Base-by-base conservation (phyloP, 2,888 invertebrate species). In the Eudemis profundana region DNA sequence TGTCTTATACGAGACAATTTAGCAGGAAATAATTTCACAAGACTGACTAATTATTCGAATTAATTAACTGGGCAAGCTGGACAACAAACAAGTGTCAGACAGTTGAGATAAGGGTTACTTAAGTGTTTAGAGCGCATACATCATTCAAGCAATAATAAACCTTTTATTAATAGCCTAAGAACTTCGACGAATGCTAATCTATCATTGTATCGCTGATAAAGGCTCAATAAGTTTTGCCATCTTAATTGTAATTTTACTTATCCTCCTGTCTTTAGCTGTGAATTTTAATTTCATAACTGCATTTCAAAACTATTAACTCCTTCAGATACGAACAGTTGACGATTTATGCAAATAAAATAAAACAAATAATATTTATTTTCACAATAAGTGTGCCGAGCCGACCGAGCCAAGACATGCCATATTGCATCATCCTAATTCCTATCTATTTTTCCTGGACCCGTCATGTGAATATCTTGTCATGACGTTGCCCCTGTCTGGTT, bases 1-100 rank as follows among this genome's bases (percentile, higher is more conserved):
- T 79, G 78, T 79, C 78, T 80, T 76, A 66, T 68, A 74, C 77
- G 61, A 81, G 78, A 83, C 84, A 83, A 84, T 85, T 85, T 84
- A 86, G 74, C 72, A 72, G 78, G 77, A 78, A 82, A 84, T 84
- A 80, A 82, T 82, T 85, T 81, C 70, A 68, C 74, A 74, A 81
- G 79, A 81, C 77, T 71, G 77, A 80, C 80, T 82, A 85, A 84
- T 85, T 85, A 82, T 79, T 78, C 77, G 73, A 82, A 83, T 83
- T 84, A 82, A 85, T 85, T 83, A 85, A 83, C 78, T 75, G 75
- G 68, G 76, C 76, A 82, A 81, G 82, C 81, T 29, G 50, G 51
- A 57, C 64, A 64, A 84, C 81, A 81, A 84, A 83, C 81, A 84
- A 81, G 78, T 78, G 76, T 72, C 68, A 68, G 72, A 69, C 72